These are phyloP conservation scores for Megastigmus dorsalis DNA, from an alignment of 2,888 invertebrate species.

Conservation along the genomic window DNA sequence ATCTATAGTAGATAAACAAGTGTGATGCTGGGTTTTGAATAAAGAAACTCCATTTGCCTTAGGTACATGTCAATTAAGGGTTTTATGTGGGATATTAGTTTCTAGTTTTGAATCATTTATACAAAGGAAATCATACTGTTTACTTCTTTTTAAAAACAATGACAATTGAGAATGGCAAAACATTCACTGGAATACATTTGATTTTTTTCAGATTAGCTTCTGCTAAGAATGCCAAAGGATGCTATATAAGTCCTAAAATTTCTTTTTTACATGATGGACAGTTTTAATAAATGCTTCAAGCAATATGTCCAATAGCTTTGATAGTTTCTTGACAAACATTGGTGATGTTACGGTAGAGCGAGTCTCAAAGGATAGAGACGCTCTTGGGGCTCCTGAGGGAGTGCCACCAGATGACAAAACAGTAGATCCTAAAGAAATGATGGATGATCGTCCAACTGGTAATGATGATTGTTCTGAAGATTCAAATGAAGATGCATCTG, in stretches of 20 bases:
- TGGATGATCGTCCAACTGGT: conserved; percentile 61
- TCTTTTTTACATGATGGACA: conserved; percentile 16
- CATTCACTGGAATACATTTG: not conserved
- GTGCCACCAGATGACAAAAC: conserved; percentile 49
- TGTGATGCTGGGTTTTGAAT: no score
- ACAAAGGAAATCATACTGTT: not conserved
- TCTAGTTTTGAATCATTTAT: no score
- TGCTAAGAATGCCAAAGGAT: conserved; percentile 24
- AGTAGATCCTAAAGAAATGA: conserved; percentile 60
- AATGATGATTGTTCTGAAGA: conserved; percentile 71
- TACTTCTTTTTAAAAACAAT: no score
- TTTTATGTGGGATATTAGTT: no score
- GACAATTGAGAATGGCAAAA: not conserved
- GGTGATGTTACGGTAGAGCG: conserved; percentile 80
- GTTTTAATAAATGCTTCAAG: conserved; percentile 11
- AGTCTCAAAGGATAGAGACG: conserved; percentile 70
- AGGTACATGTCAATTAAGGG: no score
- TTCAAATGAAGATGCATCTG: conserved; percentile 74
- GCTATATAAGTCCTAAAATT: not conserved
- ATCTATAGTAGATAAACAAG: no score
- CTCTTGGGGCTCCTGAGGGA: conserved; percentile 61
- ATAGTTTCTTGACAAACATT: conserved; percentile 77
- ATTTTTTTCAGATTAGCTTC: conserved; percentile 34
- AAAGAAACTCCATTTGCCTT: no score
- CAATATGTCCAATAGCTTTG: conserved; percentile 74